Evolutionary conservation across 2,797 vertebrate species (phyloP).

Genomic region (Uromys caudimaculatus): DNA sequence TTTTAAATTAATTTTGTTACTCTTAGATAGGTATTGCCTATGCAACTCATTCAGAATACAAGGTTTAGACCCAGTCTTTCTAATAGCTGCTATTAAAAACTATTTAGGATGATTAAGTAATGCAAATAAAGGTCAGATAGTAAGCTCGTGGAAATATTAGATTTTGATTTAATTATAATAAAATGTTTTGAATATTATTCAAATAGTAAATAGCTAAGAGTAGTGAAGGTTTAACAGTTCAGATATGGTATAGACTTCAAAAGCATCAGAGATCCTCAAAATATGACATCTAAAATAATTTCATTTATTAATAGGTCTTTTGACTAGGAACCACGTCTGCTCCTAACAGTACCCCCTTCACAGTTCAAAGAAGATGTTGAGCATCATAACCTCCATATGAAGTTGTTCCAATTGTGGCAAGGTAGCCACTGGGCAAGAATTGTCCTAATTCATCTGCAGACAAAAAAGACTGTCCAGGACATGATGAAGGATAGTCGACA

Average conservation of each 20-base stretch:
- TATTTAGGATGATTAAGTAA: no score
- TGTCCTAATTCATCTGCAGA: not conserved
- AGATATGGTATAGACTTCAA: no score
- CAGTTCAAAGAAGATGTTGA: not conserved
- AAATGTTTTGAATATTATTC: no score
- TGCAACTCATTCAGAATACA: not conserved
- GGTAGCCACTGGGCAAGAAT: not conserved
- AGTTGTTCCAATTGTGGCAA: not conserved
- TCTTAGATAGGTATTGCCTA: not conserved
- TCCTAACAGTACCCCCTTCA: not conserved
- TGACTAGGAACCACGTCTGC: not conserved
- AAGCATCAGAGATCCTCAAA: not conserved
- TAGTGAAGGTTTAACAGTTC: no score
- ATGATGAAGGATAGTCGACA: no score
- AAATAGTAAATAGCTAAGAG: no score
- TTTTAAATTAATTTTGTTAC: not conserved
- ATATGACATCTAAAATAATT: not conserved
- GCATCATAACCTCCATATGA: not conserved
- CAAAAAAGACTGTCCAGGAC: no score
- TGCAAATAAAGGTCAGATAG: no score
- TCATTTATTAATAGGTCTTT: not conserved
- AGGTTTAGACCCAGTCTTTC: not conserved
- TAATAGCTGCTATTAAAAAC: no score
- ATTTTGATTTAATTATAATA: no score
- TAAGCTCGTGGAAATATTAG: no score